These are phyloP conservation scores for Vanessa atalanta DNA, from an alignment of 1,140 invertebrate species.

Conservation along the genomic window DNA sequence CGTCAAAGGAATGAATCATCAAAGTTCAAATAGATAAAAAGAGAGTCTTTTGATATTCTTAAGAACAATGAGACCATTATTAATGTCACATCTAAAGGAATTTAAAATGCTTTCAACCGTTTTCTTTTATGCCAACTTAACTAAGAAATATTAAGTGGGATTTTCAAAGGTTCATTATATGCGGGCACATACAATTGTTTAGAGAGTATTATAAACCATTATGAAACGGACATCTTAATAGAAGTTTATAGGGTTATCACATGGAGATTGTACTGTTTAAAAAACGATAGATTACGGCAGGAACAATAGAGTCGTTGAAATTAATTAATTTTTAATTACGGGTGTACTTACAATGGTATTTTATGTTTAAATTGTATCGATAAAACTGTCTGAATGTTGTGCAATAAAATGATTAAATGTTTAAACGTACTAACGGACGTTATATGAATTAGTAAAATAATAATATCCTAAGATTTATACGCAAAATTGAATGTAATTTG, in stretches of 20 bases:
- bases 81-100: slow-evolving; percentile 15
- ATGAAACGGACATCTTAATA: slow-evolving; percentile 31
- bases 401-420: no score
- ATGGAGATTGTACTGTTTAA: slow-evolving; percentile 21
- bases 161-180: slow-evolving; percentile 27
- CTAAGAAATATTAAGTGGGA: slow-evolving; percentile 16
- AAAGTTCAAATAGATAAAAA: neutral
- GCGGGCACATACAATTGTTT: slow-evolving; percentile 31
- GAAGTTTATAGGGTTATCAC: slow-evolving; percentile 27
- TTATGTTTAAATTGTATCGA: neutral
- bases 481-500: no score
- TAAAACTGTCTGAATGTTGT: neutral
- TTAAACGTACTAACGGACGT: no score
- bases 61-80: slow-evolving; percentile 20
- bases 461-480: no score
- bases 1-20: neutral
- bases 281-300: slow-evolving; percentile 30
- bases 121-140: slow-evolving; percentile 26
- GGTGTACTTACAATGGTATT: no score
- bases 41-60: slow-evolving; percentile 15
- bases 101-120: slow-evolving; percentile 22
- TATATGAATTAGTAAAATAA: no score
- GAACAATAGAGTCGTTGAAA: slow-evolving; percentile 26
- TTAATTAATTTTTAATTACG: slow-evolving; percentile 28
- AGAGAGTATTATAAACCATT: slow-evolving; percentile 14